phyloP scores from a whole-genome alignment of 1,140 invertebrate species.

The Sarcophaga peregrina region DNA sequence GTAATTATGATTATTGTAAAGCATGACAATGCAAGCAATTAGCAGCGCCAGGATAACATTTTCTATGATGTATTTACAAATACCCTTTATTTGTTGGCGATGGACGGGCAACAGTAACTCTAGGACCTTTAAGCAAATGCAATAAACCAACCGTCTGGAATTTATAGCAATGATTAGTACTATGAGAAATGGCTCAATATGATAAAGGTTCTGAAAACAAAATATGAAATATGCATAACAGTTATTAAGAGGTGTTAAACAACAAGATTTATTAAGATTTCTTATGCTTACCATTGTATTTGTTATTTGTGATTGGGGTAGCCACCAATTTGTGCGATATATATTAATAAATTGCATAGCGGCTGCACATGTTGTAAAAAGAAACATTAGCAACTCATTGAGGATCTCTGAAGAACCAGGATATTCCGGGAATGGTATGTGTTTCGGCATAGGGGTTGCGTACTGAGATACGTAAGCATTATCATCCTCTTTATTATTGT shows the following conservation, averaged over 20 bases:
- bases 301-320: slow-evolving; percentile 89
- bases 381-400: slow-evolving; percentile 88
- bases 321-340: slow-evolving; percentile 97
- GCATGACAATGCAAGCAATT: slow-evolving; percentile 72
- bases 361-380: slow-evolving; percentile 80
- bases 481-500: not conserved
- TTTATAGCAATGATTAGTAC: slow-evolving; percentile 85
- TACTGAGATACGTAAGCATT: not conserved
- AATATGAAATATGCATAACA: slow-evolving; percentile 43
- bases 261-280: slow-evolving; percentile 10
- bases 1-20: slow-evolving; percentile 52
- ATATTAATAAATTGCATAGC: slow-evolving; percentile 92
- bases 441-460: slow-evolving; percentile 72
- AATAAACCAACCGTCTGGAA: slow-evolving; percentile 80
- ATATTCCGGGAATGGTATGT: slow-evolving; percentile 86
- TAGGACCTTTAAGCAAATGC: slow-evolving; percentile 53
- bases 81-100: not conserved
- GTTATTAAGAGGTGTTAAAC: slow-evolving; percentile 9
- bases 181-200: slow-evolving; percentile 90
- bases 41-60: slow-evolving; percentile 59
- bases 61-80: slow-evolving; percentile 56
- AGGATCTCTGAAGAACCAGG: slow-evolving; percentile 83
- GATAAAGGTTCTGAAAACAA: slow-evolving; percentile 90
- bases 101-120: slow-evolving; percentile 27
- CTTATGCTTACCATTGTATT: slow-evolving; percentile 83